A percentile compares a stretch with the other conserved stretches of the same genome.
These are phyloP conservation scores for Liparis tanakae DNA, from an alignment of 2,797 vertebrate species.

Conservation along the genomic window DNA sequence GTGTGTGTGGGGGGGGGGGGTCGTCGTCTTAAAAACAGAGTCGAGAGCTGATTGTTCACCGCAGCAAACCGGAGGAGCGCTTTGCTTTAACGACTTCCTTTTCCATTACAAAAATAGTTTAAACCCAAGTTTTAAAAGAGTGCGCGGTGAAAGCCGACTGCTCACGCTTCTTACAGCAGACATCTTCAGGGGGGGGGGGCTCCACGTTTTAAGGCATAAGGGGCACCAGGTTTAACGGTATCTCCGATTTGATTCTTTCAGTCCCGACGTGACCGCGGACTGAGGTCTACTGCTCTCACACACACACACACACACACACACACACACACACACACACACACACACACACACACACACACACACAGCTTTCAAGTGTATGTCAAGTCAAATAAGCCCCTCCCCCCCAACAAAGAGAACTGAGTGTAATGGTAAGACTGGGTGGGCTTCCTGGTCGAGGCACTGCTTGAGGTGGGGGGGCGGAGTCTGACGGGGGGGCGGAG, in stretches of 20 bases:
- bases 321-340: neutral
- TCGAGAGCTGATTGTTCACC: slow-evolving; percentile 94
- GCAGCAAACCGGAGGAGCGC: slow-evolving; percentile 80
- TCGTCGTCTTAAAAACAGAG: too few relatives aligned
- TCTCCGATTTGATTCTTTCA: slow-evolving; percentile 29
- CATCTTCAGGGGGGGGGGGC: slow-evolving; percentile 50
- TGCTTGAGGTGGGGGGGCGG: slow-evolving; percentile 53
- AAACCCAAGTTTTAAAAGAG: slow-evolving; percentile 79
- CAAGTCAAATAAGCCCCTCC: slow-evolving; percentile 22
- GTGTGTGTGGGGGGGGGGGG: too few relatives aligned
- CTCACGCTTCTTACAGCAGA: slow-evolving; percentile 50
- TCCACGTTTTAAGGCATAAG: slow-evolving; percentile 74
- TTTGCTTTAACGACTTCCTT: slow-evolving; percentile 61
- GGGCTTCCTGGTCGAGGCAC: slow-evolving; percentile 70
- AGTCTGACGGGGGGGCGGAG: slow-evolving; percentile 47
- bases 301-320: neutral
- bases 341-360: neutral
- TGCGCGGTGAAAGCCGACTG: slow-evolving; percentile 59
- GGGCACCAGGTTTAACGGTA: slow-evolving; percentile 39
- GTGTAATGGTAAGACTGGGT: slow-evolving; percentile 30
- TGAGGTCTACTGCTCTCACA: slow-evolving; percentile 27
- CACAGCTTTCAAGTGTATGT: slow-evolving; percentile 26
- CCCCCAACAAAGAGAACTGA: neutral
- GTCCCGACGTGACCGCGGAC: slow-evolving; percentile 33
- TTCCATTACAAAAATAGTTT: slow-evolving; percentile 72